phyloP scores from a whole-genome alignment of 1,140 invertebrate species.

The Plodia interpunctella region DNA sequence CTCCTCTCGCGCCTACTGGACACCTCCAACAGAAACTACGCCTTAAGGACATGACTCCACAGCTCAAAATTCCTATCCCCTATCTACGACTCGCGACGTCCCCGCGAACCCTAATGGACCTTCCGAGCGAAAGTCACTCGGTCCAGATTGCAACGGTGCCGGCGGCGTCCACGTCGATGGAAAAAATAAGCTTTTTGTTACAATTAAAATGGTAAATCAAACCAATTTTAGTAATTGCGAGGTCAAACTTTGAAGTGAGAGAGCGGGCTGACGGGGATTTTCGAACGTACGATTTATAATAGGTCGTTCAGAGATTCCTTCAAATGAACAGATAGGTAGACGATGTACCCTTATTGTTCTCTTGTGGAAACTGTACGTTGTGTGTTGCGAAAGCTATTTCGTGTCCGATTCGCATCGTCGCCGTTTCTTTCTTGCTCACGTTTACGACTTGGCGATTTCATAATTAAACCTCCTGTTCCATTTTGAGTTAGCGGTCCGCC shows the following conservation, averaged over 20 bases:
- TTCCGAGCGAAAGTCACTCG: slow-evolving; percentile 69
- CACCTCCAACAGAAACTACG: slow-evolving; percentile 69
- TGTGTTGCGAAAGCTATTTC: slow-evolving; percentile 2
- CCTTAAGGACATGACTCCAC: slow-evolving; percentile 69
- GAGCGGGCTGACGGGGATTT: slow-evolving; percentile 49
- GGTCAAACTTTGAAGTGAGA: slow-evolving; percentile 70
- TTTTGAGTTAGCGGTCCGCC: background rate
- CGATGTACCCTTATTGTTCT: background rate
- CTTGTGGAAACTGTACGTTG: background rate
- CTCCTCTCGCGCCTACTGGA: slow-evolving; percentile 66
- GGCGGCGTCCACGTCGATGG: slow-evolving; percentile 47
- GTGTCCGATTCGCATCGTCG: slow-evolving; percentile 1
- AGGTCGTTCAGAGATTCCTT: slow-evolving; percentile 20
- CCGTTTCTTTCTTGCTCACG: slow-evolving; percentile 3
- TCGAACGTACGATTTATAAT: slow-evolving; percentile 67
- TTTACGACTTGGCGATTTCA: slow-evolving; percentile 5
- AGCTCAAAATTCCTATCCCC: slow-evolving; percentile 63
- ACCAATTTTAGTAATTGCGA: slow-evolving; percentile 77
- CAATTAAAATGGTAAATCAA: slow-evolving; percentile 77
- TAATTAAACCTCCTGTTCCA: slow-evolving; percentile 3
- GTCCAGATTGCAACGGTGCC: slow-evolving; percentile 69
- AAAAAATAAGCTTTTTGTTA: slow-evolving; percentile 76
- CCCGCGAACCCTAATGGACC: slow-evolving; percentile 61
- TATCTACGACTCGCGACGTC: slow-evolving; percentile 31
- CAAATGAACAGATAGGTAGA: background rate